These are phyloP conservation scores for Oryzias dopingdopingensis DNA, from an alignment of 2,797 vertebrate species.

Conservation along the genomic window DNA sequence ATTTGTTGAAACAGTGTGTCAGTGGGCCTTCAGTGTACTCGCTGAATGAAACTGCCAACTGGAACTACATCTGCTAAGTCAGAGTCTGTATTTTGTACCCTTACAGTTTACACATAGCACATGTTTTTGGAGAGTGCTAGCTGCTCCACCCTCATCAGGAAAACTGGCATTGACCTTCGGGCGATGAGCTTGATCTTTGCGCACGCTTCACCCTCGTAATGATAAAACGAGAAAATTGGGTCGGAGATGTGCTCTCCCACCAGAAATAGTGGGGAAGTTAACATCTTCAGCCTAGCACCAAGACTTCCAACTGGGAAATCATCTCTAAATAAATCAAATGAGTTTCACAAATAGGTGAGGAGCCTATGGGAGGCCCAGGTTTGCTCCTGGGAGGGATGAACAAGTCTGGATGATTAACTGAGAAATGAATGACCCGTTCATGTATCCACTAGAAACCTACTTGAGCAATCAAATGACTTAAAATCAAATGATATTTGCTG, in stretches of 20 bases:
- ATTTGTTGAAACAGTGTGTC: conserved; percentile 41
- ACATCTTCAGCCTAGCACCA: conserved; percentile 72
- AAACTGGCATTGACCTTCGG: conserved; percentile 60
- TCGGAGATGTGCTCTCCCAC: conserved; percentile 72
- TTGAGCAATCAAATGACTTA: conserved; percentile 63
- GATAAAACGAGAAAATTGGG: conserved; percentile 78
- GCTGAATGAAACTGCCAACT: conserved; percentile 43
- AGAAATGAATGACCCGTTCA: conserved; percentile 76
- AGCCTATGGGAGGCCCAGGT: conserved; percentile 74
- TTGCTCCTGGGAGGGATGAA: conserved; percentile 72
- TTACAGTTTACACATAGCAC: conserved; percentile 43
- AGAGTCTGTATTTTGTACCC: conserved; percentile 26
- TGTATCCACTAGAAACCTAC: conserved; percentile 69
- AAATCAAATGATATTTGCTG: conserved; percentile 67
- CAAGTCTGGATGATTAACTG: conserved; percentile 77
- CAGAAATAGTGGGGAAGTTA: conserved; percentile 76
- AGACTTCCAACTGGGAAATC: conserved; percentile 80
- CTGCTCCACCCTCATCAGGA: conserved; percentile 52
- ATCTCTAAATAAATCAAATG: conserved; percentile 82
- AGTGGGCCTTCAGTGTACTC: conserved; percentile 21
- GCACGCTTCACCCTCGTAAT: conserved; percentile 66
- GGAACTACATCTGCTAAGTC: conserved; percentile 45
- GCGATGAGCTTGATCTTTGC: conserved; percentile 63
- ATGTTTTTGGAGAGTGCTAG: conserved; percentile 38
- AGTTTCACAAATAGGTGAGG: conserved; percentile 79